Base-by-base conservation (phyloP, 2,888 invertebrate species). In the Gonocerus acuteangulatus region DNA sequence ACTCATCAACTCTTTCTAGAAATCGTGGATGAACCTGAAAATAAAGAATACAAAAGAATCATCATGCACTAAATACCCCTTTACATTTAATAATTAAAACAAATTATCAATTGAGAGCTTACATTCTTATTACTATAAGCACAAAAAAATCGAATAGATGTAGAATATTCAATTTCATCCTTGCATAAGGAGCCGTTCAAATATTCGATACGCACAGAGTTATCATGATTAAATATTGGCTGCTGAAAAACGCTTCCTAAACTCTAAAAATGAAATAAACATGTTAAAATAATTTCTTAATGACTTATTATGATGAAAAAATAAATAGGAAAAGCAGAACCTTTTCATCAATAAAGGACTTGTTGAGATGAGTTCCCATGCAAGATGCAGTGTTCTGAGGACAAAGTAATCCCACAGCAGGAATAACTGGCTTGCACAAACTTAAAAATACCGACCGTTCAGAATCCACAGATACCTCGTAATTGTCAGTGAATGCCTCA, bases 371-470 rank as follows among this genome's bases (percentile, higher is more conserved):
- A n/a, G n/a, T n/a, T n/a, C n/a, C n/a, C n/a, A n/a, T n/a, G n/a
- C n/a, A n/a, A n/a, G n/a, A n/a, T n/a, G n/a, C n/a, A n/a, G n/a
- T n/a, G n/a, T n/a, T n/a, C n/a, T 18, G 13, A 13, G 44, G 22
- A 21, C 57, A 57, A 2, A 47, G 15, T 16, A 45, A 6, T n/a
- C 57, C 57, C 23, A 13, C 16, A 18, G 18, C 23, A 16, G 57
- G 57, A 13, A 21, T 1, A n/a, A 57, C 6, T 9, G 57, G 57
- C 18, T 13, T 16, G 39, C 57, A 57, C 15, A 57, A 11, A 19
- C 39, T 54, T 18, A 57, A 27, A 32, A 57, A 57, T 32, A 18
- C 57, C 32, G 44, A 44, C 22, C 32, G 27, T n/a, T 44, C 44
- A 16, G 18, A 2, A 13, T 19, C 23, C 4, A 57, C 23, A 32